A percentile compares a stretch with the other conserved stretches of the same genome.
These are phyloP conservation scores for Xenotilapia leptura DNA, from an alignment of 2,113 vertebrate genomes.

Conservation along the genomic window DNA sequence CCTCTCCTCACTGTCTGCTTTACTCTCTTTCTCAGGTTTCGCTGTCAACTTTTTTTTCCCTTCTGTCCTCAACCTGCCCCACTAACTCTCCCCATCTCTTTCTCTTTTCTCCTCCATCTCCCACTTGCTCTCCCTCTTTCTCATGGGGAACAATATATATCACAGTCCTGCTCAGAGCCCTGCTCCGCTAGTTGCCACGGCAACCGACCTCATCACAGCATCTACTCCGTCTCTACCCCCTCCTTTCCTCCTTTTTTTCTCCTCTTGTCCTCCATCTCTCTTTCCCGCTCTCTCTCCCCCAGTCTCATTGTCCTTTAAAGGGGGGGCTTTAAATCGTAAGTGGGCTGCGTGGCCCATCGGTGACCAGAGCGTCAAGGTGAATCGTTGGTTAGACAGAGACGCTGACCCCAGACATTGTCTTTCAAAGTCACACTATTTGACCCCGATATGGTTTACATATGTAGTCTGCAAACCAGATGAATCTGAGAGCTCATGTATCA, in stretches of 20 bases:
- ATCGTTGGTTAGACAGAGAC: neutral
- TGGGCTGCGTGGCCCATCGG: neutral
- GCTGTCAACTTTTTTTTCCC: neutral
- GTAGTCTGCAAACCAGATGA: neutral
- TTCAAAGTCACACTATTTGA: neutral
- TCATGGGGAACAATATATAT: conserved; percentile 65
- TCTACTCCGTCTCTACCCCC: neutral
- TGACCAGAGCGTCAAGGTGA: neutral
- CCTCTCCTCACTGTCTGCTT: neutral
- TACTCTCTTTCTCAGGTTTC: neutral
- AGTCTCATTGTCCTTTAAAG: neutral
- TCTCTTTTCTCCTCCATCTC: conserved; percentile 3
- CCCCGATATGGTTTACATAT: neutral
- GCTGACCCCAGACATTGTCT: neutral
- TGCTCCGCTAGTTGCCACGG: conserved; percentile 64
- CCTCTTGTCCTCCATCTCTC: neutral
- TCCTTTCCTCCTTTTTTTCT: neutral
- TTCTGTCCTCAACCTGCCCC: conserved; percentile 10
- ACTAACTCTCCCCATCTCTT: conserved; percentile 15
- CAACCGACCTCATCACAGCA: conserved; percentile 63
- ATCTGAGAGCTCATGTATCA: neutral
- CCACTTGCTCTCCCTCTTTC: conserved; percentile 20
- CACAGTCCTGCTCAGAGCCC: conserved; percentile 45
- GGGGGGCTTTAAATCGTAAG: neutral
- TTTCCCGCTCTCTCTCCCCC: neutral